These are phyloP conservation scores for Junonia oenone DNA, from an alignment of 2,888 invertebrate genomes.

Conservation along the genomic window DNA sequence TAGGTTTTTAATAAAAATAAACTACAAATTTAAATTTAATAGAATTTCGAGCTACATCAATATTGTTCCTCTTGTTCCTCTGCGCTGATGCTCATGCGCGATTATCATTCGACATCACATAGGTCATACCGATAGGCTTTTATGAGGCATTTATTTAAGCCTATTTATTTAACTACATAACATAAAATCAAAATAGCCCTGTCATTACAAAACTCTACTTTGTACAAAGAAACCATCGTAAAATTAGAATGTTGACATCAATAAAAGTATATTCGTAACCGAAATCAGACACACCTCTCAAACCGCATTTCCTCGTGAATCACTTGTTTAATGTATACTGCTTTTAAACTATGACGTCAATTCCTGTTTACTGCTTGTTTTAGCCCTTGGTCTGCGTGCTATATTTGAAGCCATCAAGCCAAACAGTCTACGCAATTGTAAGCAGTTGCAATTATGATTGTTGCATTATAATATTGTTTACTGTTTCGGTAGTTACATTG, in stretches of 20 bases:
- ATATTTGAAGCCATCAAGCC: slow-evolving; percentile 20
- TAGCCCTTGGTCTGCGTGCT: slow-evolving; percentile 20
- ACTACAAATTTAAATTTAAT: no score
- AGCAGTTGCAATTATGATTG: neutral
- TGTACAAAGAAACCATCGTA: no score
- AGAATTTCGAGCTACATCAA: no score
- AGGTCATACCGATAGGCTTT: neutral
- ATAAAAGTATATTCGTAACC: neutral
- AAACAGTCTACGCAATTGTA: slow-evolving; percentile 14
- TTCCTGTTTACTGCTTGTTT: slow-evolving; percentile 24
- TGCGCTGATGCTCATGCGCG: no score
- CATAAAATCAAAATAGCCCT: neutral
- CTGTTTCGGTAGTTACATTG: neutral
- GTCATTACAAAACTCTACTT: no score
- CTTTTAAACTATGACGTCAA: slow-evolving; percentile 28
- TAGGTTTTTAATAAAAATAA: no score
- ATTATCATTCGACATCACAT: no score
- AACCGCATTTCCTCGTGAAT: slow-evolving; percentile 11
- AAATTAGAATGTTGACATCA: no score
- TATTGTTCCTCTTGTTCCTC: no score
- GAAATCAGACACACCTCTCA: slow-evolving; percentile 22
- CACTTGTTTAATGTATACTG: slow-evolving; percentile 11
- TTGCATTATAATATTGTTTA: slow-evolving; percentile 1
- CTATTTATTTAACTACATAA: neutral
- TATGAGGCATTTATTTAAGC: no score